Percentiles rank a stretch among this genome's conserved stretches.
These are phyloP conservation scores for Strigamia maritima DNA, from an alignment of 2,888 invertebrate genomes.

Conservation along the genomic window DNA sequence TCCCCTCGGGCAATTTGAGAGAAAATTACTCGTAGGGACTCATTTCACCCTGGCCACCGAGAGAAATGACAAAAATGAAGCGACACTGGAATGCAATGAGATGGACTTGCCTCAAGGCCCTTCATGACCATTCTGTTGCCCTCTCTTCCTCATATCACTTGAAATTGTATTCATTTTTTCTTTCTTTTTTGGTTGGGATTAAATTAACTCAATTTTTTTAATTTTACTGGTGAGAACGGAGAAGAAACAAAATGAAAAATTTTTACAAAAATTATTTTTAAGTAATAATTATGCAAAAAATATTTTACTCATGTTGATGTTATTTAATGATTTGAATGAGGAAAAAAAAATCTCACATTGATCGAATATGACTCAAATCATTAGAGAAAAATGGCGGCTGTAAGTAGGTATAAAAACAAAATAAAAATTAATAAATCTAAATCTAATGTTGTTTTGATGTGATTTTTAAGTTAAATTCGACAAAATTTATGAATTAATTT, in stretches of 20 bases:
- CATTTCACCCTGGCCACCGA: conserved; percentile 26
- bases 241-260: not conserved
- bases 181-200: not conserved
- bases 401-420: too few species aligned
- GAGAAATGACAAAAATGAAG: conserved; percentile 28
- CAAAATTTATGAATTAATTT: too few species aligned
- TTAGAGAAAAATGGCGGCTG: too few species aligned
- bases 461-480: too few species aligned
- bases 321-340: too few species aligned
- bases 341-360: too few species aligned
- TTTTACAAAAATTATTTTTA: not conserved
- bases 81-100: conserved; percentile 19
- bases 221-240: too few species aligned
- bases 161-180: not conserved
- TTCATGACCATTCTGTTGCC: conserved; percentile 2
- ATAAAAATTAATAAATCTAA: too few species aligned
- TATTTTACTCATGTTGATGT: too few species aligned
- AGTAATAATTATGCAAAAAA: too few species aligned
- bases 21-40: conserved; percentile 24
- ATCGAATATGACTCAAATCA: too few species aligned
- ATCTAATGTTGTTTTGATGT: too few species aligned
- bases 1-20: conserved; percentile 23
- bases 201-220: not conserved
- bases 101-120: conserved; percentile 6
- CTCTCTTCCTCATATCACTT: not conserved